Evolutionary conservation across 2,113 vertebrate species (phyloP).

Genomic region (Rafetus swinhoei): DNA sequence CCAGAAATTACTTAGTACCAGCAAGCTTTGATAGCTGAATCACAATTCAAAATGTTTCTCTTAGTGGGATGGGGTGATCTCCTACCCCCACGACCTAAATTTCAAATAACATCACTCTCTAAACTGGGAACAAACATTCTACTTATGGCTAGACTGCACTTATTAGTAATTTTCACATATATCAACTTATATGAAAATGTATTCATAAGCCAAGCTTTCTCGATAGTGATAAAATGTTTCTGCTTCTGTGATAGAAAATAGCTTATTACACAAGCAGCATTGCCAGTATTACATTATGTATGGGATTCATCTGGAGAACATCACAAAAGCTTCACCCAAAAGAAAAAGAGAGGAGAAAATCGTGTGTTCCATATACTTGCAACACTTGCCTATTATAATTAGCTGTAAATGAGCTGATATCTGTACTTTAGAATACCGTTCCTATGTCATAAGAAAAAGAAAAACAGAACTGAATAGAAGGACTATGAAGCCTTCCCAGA

Average conservation of each 20-base stretch:
- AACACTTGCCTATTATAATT: slow-evolving; percentile 82
- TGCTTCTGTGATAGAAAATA: slow-evolving; percentile 84
- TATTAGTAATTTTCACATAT: slow-evolving; percentile 86
- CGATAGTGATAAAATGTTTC: slow-evolving; percentile 85
- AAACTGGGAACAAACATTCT: slow-evolving; percentile 83
- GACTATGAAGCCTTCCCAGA: slow-evolving; percentile 67
- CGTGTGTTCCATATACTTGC: slow-evolving; percentile 75
- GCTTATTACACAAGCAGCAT: slow-evolving; percentile 86
- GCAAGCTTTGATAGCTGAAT: slow-evolving; percentile 61
- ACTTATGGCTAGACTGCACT: slow-evolving; percentile 81
- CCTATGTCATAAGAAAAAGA: slow-evolving; percentile 64
- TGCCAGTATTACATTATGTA: slow-evolving; percentile 85
- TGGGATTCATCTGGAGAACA: slow-evolving; percentile 84
- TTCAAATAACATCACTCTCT: slow-evolving; percentile 77
- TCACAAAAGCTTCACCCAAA: slow-evolving; percentile 78
- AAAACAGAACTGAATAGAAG: slow-evolving; percentile 60
- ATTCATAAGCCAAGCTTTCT: slow-evolving; percentile 85
- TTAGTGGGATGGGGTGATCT: slow-evolving; percentile 35
- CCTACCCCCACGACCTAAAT: slow-evolving; percentile 62
- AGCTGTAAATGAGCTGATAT: slow-evolving; percentile 80
- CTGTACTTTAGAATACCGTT: slow-evolving; percentile 78
- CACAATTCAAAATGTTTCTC: slow-evolving; percentile 66
- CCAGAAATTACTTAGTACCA: slow-evolving; percentile 16
- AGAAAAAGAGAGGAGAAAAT: slow-evolving; percentile 57
- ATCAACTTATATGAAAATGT: slow-evolving; percentile 86